phyloP scores from a whole-genome alignment of 1,140 invertebrate species.

The Saccostrea echinata region DNA sequence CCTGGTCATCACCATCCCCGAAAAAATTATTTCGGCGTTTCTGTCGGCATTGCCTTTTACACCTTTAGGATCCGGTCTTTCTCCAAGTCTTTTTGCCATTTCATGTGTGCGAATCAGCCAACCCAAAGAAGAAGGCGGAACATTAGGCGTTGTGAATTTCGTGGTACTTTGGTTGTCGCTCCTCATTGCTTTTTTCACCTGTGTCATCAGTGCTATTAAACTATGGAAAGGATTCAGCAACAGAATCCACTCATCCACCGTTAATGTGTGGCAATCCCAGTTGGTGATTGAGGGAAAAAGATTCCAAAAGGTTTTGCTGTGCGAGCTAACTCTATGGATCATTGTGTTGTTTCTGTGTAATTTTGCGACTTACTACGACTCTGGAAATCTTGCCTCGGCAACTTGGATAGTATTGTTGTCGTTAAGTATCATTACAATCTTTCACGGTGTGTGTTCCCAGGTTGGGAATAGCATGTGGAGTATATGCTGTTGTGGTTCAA shows the following conservation, averaged over 20 bases:
- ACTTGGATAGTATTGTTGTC: constrained; percentile 61
- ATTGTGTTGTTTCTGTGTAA: constrained; percentile 59
- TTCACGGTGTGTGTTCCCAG: constrained; percentile 57
- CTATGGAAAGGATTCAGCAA: constrained; percentile 65
- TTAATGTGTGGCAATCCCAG: constrained; percentile 70
- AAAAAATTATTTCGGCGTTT: constrained; percentile 62
- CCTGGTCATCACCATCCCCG: constrained; percentile 64
- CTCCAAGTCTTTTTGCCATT: constrained; percentile 35
- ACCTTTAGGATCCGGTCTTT: constrained; percentile 60
- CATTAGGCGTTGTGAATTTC: constrained; percentile 63
- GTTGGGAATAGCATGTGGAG: constrained; percentile 63
- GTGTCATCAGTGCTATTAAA: constrained; percentile 61
- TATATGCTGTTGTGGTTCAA: constrained; percentile 60
- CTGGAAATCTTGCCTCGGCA: neutral
- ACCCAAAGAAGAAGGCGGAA: constrained; percentile 59
- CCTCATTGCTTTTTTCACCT: constrained; percentile 50
- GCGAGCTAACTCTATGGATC: constrained; percentile 57
- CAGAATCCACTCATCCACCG: constrained; percentile 68
- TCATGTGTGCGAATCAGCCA: constrained; percentile 65
- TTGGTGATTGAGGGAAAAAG: constrained; percentile 61
- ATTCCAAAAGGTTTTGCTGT: constrained; percentile 60
- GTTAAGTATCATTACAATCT: constrained; percentile 49
- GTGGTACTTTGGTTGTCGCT: constrained; percentile 63
- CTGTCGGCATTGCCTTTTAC: constrained; percentile 58
- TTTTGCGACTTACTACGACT: constrained; percentile 59